Base-by-base conservation (phyloP, 2,113 vertebrate genomes). In the Dicentrarchus labrax region DNA sequence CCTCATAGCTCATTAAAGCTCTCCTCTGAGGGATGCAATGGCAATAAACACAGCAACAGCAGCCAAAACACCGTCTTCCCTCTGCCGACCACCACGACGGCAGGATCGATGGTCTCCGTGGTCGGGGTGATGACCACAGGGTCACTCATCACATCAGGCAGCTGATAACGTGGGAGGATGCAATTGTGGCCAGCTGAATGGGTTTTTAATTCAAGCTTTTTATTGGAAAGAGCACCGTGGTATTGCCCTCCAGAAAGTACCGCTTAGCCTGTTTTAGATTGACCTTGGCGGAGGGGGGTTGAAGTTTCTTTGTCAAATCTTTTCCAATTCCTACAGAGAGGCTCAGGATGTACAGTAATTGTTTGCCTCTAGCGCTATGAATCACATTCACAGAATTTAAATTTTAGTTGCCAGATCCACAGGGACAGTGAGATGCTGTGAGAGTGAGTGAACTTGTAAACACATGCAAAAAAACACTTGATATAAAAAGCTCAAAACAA, bases 151-250 rank as follows among this genome's bases (percentile, higher is more conserved):
- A 69, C 90, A 83, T 80, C 90, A 72, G 71, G 75, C 84, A 54
- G 76, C 86, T 76, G 91, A 89, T 88, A 88, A 90, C 53, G 59
- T 76, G 56, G 78, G 68, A 87, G 89, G 82, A 88, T 89, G 90
- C 90, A 83, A 88, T 89, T 84, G 90, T 76, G 57, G 82, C 72
- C 5, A 57, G 62, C 78, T 68, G 84, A 89, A 91, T 89, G 86
- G 83, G 8, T 82, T 90, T 93, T 93, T 91, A 93, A 94, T 90
- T 90, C 77, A 71, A 65, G 81, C 87, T 84, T 89, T 82, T 89
- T 88, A 91, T 86, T 90, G 89, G 89, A 88, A 70, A 68, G 73
- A 82, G 61, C 77, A 67, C 59, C 30, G 81, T 21, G 70, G 60
- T 60, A 36, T 75, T 74, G 85, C 83, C 88, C 86, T 89, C 62